Base-by-base conservation (phyloP, 2,888 invertebrate genomes). In the Drosophila algonquin region DNA sequence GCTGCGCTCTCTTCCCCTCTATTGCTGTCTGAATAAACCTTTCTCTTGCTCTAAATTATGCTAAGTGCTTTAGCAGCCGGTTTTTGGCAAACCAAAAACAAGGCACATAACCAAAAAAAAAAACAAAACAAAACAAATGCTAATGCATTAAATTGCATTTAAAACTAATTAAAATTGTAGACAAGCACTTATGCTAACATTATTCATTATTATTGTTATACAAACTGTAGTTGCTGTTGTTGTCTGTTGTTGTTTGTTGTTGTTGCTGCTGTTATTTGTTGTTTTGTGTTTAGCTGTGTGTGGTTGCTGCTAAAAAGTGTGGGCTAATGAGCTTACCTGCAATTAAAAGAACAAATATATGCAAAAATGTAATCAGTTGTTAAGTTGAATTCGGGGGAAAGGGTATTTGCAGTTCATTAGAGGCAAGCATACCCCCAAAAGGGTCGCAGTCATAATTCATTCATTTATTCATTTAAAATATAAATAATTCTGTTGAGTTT, bases 131-230 rank as follows among this genome's bases (percentile, higher is more conserved):
- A 53, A 44, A 44, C 6, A 47, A 58, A 69, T 32, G 63, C 67
- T 76, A 69, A 64, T 73, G 74, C 74, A 80, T 68, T 77, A 65
- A 78, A 80, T 76, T 75, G 75, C 77, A 84, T 77, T 79, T 76
- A 63, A 80, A 79, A 77, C 84, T 81, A 88, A 86, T 88, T 88
- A 83, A 87, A 83, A 83, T 81, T 83, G 75, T 72, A 80, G 80
- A 76, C 74, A 75, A 70, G 75, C 87, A 86, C 89, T 86, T 86
- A 86, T 87, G 75, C 71, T 58, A 73, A 79, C 60, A 67, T 65
- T 64, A 54, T 65, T 53, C 55, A 63, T 58, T 63, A 65, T 65
- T 54, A 54, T 67, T 68, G 59, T 74, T 60, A 40, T 40, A 40
- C 40, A 14, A 40, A 40, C 40, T 40, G 14, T 40, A 47, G 30